Conservation (phyloP, 2,888 invertebrate species). For the Silvanus unidentatus region DNA sequence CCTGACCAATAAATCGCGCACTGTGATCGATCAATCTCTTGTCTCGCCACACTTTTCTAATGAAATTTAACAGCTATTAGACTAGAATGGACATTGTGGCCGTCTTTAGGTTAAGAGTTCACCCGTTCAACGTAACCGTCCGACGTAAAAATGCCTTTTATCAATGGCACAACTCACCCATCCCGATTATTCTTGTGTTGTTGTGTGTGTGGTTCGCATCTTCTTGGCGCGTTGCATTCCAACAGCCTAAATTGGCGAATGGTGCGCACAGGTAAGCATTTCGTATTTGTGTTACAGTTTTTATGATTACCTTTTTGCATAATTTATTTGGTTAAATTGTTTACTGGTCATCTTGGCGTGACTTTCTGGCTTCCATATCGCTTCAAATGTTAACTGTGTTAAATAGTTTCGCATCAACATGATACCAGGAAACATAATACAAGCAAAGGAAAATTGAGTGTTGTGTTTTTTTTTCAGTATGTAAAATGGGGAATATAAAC, state of each 20-base stretch:
- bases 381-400: constrained; percentile 11
- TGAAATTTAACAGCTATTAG: too few species aligned
- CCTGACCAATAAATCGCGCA: background rate
- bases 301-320: too few species aligned
- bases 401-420: constrained; percentile 3
- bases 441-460: background rate
- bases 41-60: background rate
- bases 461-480: background rate
- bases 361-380: constrained; percentile 9
- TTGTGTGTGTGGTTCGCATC: too few species aligned
- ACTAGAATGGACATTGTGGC: too few species aligned
- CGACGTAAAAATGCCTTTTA: background rate
- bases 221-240: too few species aligned
- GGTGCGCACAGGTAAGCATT: too few species aligned
- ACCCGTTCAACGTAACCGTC: constrained; percentile 18
- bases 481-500: background rate
- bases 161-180: too few species aligned
- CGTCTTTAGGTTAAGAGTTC: constrained; percentile 19
- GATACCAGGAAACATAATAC: background rate
- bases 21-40: background rate
- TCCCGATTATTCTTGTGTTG: too few species aligned
- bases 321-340: background rate
- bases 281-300: too few species aligned
- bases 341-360: constrained; percentile 11
- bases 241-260: too few species aligned